Evolutionary conservation across 2,797 vertebrate species (phyloP), one percentile per base, ranked within the genome.

Genomic region (Sparus aurata): DNA sequence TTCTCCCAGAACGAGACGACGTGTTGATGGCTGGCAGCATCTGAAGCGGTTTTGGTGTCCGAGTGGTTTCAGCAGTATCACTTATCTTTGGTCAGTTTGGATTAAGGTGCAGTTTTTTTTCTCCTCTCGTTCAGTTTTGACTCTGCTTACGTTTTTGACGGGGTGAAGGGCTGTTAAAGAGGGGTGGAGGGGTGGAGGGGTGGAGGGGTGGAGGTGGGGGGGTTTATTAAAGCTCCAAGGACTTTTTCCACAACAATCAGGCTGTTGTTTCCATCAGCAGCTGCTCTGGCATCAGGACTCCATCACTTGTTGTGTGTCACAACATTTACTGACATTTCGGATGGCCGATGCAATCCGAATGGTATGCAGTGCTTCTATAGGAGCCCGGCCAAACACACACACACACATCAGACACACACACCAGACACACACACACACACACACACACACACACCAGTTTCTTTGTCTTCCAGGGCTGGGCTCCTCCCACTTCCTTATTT

Each of bases 11-110:
- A 80, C n/a, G 52, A 34, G 52, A 70, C 3, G 54, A 69, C 1
- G 72, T 58, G 75, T 64, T 38, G 2, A 80, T 79, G 79, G 58
- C 62, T 57, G 87, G 91, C 89, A 89, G 87, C 84, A 69, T 88
- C 65, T 72, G 85, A 66, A 85, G 82, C 66, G 80, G 75, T 53
- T 83, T 73, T 79, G 86, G 84, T 76, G 79, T 79, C 57, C 16
- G 25, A 64, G 75, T 73, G 65, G 49, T 69, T 34, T 85, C 88
- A 85, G 87, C 76, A 82, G 73, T 79, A 30, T 77, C 58, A 59
- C 47, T 83, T 69, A 43, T 94, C 92, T 94, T 94, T 94, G 94
- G 92, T 93, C 87, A 83, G 75, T 89, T 91, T 83, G 87, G 46
- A 77, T 85, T 91, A 94, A 94, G 93, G 93, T 94, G 93, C 92